Evolutionary conservation across 2,113 vertebrate genomes (phyloP).

Genomic region (Eublepharis macularius): DNA sequence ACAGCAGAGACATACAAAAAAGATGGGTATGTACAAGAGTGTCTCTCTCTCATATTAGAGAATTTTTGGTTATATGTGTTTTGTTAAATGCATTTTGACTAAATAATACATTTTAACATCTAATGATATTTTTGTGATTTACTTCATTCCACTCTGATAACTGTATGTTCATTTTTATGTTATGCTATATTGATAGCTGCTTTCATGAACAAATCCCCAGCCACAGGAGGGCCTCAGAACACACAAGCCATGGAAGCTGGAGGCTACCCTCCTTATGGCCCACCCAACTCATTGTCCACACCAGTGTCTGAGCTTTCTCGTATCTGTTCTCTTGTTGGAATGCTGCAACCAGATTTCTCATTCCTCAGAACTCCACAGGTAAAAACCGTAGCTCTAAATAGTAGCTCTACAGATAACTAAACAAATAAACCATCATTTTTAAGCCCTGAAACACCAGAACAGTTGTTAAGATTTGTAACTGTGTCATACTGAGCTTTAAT

Average conservation of each 20-base stretch:
- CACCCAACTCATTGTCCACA: slow-evolving; percentile 70
- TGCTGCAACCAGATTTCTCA: slow-evolving; percentile 92
- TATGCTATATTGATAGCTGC: slow-evolving; percentile 75
- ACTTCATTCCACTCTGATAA: not conserved
- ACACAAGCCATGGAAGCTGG: slow-evolving; percentile 62
- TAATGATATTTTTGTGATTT: not conserved
- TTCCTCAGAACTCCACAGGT: slow-evolving; percentile 91
- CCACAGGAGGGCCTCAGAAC: slow-evolving; percentile 59
- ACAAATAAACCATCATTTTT: not conserved
- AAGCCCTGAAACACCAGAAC: not conserved
- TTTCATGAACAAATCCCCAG: slow-evolving; percentile 79
- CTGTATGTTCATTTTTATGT: not conserved
- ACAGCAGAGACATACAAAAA: slow-evolving; percentile 83
- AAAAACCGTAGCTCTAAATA: slow-evolving; percentile 31
- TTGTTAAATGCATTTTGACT: not conserved
- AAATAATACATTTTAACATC: not conserved
- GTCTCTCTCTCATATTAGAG: not conserved
- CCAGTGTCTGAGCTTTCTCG: slow-evolving; percentile 86
- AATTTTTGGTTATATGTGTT: not conserved
- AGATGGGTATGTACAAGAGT: slow-evolving; percentile 79
- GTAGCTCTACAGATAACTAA: not conserved
- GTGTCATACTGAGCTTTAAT: not conserved
- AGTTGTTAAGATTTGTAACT: not conserved
- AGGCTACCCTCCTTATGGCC: slow-evolving; percentile 63
- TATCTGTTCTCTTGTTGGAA: slow-evolving; percentile 85